A percentile compares a stretch with the other conserved stretches of the same genome.
These are phyloP conservation scores for Macrotus californicus DNA, from an alignment of 2,113 vertebrate genomes.

Conservation along the genomic window DNA sequence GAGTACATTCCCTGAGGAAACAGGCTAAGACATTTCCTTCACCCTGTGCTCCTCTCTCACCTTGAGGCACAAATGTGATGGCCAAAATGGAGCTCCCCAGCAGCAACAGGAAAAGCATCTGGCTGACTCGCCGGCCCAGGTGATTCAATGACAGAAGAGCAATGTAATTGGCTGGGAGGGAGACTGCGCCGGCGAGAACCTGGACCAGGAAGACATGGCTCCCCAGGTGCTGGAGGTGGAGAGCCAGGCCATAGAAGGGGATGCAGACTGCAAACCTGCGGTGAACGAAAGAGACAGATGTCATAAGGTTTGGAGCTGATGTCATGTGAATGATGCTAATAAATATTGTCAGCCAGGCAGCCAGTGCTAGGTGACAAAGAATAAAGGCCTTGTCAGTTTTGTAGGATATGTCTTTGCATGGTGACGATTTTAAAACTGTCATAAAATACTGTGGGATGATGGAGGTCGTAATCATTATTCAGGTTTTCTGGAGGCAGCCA, in stretches of 20 bases:
- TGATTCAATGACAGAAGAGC: conserved; percentile 77
- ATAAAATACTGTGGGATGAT: neutral
- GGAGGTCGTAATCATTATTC: neutral
- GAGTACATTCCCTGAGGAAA: neutral
- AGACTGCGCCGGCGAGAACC: conserved; percentile 79
- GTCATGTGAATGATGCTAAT: neutral
- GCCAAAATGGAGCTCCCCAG: conserved; percentile 80
- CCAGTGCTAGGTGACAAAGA: neutral
- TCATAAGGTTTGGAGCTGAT: neutral
- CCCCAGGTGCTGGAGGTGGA: conserved; percentile 78
- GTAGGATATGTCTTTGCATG: neutral
- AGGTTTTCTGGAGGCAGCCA: neutral
- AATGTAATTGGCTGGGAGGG: conserved; percentile 78
- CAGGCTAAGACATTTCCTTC: neutral
- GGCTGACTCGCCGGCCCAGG: conserved; percentile 76
- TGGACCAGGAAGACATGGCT: conserved; percentile 84
- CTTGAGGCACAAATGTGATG: conserved; percentile 73
- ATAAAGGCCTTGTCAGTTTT: neutral
- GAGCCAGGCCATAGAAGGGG: conserved; percentile 74
- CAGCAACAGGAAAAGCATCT: conserved; percentile 69
- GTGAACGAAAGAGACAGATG: neutral
- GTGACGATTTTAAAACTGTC: neutral
- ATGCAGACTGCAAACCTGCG: neutral
- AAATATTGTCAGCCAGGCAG: neutral
- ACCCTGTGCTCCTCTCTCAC: conserved; percentile 51